Percentiles rank a stretch among this genome's conserved stretches.
Conservation (phyloP, 2,797 vertebrate genomes). For the Capromys pilorides region DNA sequence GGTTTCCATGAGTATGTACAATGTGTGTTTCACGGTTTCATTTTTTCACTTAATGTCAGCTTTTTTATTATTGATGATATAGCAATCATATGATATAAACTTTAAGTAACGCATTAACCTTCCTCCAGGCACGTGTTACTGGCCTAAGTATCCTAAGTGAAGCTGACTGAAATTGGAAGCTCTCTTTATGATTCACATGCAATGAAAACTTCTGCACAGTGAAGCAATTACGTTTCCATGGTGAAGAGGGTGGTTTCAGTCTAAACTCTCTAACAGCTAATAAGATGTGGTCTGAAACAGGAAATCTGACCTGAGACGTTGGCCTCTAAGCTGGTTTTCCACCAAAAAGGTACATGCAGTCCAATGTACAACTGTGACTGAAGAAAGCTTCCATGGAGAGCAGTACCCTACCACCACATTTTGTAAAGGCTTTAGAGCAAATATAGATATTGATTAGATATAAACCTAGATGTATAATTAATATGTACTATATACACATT, state of each 20-base stretch:
- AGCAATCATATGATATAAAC: slow-evolving; percentile 60
- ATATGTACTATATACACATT: background rate
- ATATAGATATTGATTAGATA: background rate
- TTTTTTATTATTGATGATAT: slow-evolving; percentile 71
- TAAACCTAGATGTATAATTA: background rate
- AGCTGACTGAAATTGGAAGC: background rate
- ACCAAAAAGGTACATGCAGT: background rate
- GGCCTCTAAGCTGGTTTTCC: background rate
- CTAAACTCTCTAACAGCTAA: background rate
- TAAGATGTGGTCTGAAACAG: background rate
- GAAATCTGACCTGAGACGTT: background rate
- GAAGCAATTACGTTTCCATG: slow-evolving; percentile 38
- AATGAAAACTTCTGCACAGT: slow-evolving; percentile 26
- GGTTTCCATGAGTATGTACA: slow-evolving; percentile 29
- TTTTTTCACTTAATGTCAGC: slow-evolving; percentile 73
- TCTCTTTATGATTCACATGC: slow-evolving; percentile 5
- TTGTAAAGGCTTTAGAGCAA: background rate
- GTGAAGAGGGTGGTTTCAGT: background rate
- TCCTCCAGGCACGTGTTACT: slow-evolving; percentile 4
- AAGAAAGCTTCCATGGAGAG: background rate
- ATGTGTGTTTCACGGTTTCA: slow-evolving; percentile 50
- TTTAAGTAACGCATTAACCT: slow-evolving; percentile 61
- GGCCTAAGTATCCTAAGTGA: background rate
- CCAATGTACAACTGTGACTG: background rate
- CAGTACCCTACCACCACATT: background rate